A percentile compares a stretch with the other conserved stretches of the same genome.
phyloP scores from a whole-genome alignment of 2,113 vertebrate species.

The Aix galericulata region DNA sequence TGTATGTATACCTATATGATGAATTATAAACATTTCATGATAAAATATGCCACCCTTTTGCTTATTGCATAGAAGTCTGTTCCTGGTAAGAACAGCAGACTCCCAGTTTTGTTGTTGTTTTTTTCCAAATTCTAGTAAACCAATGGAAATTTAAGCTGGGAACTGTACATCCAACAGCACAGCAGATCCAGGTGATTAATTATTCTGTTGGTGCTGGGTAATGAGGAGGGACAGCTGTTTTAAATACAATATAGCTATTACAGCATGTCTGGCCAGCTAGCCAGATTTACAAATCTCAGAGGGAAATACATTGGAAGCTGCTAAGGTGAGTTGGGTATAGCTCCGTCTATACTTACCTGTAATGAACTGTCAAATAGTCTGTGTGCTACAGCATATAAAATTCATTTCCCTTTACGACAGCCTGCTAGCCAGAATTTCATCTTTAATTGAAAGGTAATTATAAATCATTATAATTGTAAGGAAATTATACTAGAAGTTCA shows the following conservation, averaged over 20 bases:
- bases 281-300: neutral
- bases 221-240: neutral
- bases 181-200: neutral
- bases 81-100: neutral
- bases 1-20: neutral
- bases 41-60: neutral
- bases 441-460: neutral
- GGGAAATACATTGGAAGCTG: neutral
- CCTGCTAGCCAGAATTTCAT: neutral
- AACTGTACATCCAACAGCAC: neutral
- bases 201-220: rapidly evolving
- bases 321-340: neutral
- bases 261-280: neutral
- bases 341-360: neutral
- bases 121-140: neutral
- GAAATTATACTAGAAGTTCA: neutral
- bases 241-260: neutral
- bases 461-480: neutral
- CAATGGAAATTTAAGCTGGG: neutral
- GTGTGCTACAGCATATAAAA: neutral
- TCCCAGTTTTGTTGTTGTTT: neutral
- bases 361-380: neutral
- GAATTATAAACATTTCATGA: neutral
- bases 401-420: neutral
- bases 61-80: neutral